These are phyloP conservation scores for Spermophilus dauricus DNA, from an alignment of 2,113 vertebrate genomes.

Conservation along the genomic window DNA sequence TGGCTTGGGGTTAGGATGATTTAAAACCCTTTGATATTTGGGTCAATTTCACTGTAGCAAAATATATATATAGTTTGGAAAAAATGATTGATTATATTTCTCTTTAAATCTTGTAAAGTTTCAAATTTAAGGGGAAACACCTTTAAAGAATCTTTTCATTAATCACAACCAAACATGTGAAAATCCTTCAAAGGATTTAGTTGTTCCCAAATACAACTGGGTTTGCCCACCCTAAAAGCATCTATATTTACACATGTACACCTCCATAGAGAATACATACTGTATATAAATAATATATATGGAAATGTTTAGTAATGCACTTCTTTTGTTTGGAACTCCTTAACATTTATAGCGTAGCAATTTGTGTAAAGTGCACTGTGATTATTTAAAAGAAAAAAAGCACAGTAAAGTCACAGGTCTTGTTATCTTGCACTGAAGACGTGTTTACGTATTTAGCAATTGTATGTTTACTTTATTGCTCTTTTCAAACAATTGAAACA, in stretches of 20 bases:
- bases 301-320: slow-evolving; percentile 91
- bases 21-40: slow-evolving; percentile 80
- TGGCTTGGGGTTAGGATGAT: slow-evolving; percentile 64
- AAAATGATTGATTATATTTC: slow-evolving; percentile 48
- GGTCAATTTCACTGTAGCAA: slow-evolving; percentile 61
- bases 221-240: slow-evolving; percentile 75
- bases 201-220: slow-evolving; percentile 78
- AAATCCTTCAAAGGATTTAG: slow-evolving; percentile 58
- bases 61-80: slow-evolving; percentile 44
- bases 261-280: slow-evolving; percentile 87
- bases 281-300: slow-evolving; percentile 90
- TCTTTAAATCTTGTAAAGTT: slow-evolving; percentile 50
- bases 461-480: slow-evolving; percentile 91
- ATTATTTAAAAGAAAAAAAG: slow-evolving; percentile 87
- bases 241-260: slow-evolving; percentile 68
- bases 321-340: slow-evolving; percentile 89
- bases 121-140: slow-evolving; percentile 20
- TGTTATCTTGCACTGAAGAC: slow-evolving; percentile 94
- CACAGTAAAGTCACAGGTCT: slow-evolving; percentile 94
- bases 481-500: slow-evolving; percentile 86
- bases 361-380: slow-evolving; percentile 94
- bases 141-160: not conserved
- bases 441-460: slow-evolving; percentile 93
- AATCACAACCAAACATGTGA: not conserved
- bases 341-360: slow-evolving; percentile 91